These are phyloP conservation scores for Chaetophractus vellerosus DNA, from an alignment of 2,797 vertebrate genomes.

Conservation along the genomic window DNA sequence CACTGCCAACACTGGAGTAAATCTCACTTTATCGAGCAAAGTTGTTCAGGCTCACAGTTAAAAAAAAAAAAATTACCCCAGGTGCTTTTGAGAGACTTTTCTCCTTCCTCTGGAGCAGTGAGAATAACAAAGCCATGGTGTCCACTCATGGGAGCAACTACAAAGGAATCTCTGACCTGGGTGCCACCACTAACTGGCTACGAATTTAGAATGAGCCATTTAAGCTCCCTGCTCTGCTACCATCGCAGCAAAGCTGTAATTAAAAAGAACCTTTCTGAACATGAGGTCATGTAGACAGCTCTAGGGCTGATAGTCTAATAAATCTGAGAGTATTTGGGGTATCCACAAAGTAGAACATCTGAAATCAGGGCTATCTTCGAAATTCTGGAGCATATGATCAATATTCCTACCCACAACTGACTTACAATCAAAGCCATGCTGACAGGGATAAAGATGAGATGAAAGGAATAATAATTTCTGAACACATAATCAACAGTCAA, in stretches of 20 bases:
- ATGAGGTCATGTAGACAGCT: not conserved
- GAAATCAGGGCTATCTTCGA: not conserved
- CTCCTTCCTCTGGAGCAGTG: not conserved
- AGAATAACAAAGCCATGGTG: not conserved
- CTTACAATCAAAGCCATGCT: not conserved
- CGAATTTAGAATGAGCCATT: not conserved
- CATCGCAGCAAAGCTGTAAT: not conserved
- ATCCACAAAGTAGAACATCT: not conserved
- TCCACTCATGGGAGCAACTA: not conserved
- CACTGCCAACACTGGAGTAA: slow-evolving; percentile 17
- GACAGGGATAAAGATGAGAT: not conserved
- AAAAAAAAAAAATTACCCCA: not conserved
- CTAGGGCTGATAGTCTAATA: not conserved
- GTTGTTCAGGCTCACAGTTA: not conserved
- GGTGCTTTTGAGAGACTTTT: not conserved
- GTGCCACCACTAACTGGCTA: not conserved
- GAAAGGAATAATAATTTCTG: slow-evolving; percentile 9
- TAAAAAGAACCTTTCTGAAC: not conserved
- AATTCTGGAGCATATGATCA: not conserved
- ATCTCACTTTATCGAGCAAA: slow-evolving; percentile 61
- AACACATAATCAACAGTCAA: not conserved
- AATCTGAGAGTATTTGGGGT: not conserved
- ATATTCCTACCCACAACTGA: not conserved
- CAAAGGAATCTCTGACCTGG: not conserved
- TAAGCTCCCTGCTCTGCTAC: not conserved